Conservation (phyloP, 2,888 invertebrate species). For the Stenodema calcarata region DNA sequence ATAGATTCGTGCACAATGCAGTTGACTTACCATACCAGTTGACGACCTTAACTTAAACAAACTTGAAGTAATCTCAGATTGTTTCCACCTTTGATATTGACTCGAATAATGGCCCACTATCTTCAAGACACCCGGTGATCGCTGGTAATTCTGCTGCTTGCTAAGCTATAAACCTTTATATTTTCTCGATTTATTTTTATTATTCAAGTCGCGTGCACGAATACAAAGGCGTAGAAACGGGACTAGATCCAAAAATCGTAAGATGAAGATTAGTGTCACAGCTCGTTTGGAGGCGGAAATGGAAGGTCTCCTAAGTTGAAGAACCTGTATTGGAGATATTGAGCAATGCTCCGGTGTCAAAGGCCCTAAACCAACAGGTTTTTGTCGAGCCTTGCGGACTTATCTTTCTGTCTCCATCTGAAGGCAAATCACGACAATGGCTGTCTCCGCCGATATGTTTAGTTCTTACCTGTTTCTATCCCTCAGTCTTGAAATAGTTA, state of each 20-base stretch:
- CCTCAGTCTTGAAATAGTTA: not conserved
- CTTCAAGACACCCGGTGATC: too few relatives aligned
- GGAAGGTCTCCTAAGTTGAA: not conserved
- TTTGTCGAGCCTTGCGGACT: not conserved
- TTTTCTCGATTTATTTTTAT: too few relatives aligned
- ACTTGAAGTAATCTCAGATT: too few relatives aligned
- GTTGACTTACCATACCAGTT: too few relatives aligned
- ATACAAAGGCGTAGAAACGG: not conserved
- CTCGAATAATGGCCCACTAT: too few relatives aligned
- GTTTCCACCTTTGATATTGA: too few relatives aligned
- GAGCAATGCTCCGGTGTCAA: slow-evolving; percentile 12
- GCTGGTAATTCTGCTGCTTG: too few relatives aligned
- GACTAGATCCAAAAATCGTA: not conserved
- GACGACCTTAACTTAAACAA: too few relatives aligned
- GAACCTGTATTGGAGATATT: slow-evolving; percentile 13
- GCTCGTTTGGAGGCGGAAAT: not conserved
- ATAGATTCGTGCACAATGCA: too few relatives aligned
- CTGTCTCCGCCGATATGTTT: not conserved
- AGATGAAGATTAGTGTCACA: not conserved
- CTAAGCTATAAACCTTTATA: too few relatives aligned
- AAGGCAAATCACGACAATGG: not conserved
- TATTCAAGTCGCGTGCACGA: not conserved
- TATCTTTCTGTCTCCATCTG: slow-evolving; percentile 4
- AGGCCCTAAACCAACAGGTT: slow-evolving; percentile 32
- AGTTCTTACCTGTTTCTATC: not conserved